A percentile compares a stretch with the other conserved stretches of the same genome.
phyloP scores from a whole-genome alignment of 2,113 vertebrate species.

The Nipponia nippon region DNA sequence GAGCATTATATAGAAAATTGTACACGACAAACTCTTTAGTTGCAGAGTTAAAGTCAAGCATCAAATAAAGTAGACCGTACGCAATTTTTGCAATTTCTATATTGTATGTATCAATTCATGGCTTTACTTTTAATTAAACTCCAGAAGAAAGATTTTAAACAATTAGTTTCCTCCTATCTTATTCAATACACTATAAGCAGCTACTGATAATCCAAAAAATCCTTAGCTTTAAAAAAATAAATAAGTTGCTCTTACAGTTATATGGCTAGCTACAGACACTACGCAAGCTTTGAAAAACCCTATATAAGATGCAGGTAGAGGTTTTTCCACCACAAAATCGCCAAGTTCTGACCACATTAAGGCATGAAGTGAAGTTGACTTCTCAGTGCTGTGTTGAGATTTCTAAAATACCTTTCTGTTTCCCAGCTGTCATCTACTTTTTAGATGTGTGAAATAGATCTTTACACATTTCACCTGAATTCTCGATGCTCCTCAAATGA shows the following conservation, averaged over 20 bases:
- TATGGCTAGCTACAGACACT: background rate
- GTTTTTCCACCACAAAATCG: background rate
- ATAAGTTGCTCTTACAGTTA: background rate
- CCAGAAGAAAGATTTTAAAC: background rate
- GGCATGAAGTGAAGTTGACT: background rate
- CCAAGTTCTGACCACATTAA: background rate
- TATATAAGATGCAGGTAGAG: background rate
- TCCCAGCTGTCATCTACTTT: background rate
- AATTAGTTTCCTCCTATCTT: background rate
- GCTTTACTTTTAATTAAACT: background rate
- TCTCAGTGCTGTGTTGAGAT: background rate
- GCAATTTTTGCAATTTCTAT: background rate
- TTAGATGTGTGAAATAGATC: background rate
- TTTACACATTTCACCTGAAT: background rate
- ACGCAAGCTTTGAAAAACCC: background rate
- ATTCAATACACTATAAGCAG: background rate
- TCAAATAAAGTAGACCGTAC: background rate
- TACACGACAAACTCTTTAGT: background rate
- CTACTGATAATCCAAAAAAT: background rate
- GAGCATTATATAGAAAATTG: background rate
- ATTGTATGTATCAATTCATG: accelerated
- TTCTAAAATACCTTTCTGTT: background rate
- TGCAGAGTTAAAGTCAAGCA: background rate
- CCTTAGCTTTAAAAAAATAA: background rate
- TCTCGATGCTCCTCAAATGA: background rate